Evolutionary conservation across 2,113 vertebrate genomes (phyloP), one percentile per base, ranked within the genome.

Genomic region (Caranx melampygus): DNA sequence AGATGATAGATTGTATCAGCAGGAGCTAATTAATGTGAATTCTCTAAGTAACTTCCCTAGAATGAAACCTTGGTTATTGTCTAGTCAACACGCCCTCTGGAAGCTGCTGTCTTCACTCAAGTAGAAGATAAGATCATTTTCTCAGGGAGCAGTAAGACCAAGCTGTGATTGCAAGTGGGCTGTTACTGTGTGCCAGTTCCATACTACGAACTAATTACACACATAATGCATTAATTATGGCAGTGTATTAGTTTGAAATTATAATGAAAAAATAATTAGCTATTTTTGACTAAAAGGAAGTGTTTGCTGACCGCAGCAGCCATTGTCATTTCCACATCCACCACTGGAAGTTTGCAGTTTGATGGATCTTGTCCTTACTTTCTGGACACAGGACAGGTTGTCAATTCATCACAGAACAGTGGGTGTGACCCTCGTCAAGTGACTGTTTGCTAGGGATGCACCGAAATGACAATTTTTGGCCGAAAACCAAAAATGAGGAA

Each of bases 381-480:
- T 49, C 14, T 33, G 7, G 57, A 45, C 45, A 71, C 40, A 40
- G 44, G 68, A 51, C 49, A 70, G 66, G 40, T 34, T 6, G 6
- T 40, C 51, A 26, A 55, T 62, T 75, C 45, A 69, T 81, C 63
- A 47, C 78, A 47, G 79, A 57, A 40, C 49, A 58, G 71, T 14
- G 21, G 47, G 10, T 37, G 37, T 62, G 55, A 70, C 64, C 57
- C 57, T 49, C 6, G 1, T 79, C 60, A 26, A 26, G 26, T 26
- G 26, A 26, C 26, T 26, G 26, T 26, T 26, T 26, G 26, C 26
- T 26, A 26, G 26, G 26, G 26, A 26, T 26, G 26, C 26, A 26
- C 26, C 26, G 26, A 26, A 26, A 26, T 26, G 26, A 26, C 1
- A 26, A 26, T 26, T 26, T 26, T 26, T 26, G 26, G 26, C 26